Evolutionary conservation across 2,113 vertebrate species (phyloP).

Genomic region (Microcebus murinus): DNA sequence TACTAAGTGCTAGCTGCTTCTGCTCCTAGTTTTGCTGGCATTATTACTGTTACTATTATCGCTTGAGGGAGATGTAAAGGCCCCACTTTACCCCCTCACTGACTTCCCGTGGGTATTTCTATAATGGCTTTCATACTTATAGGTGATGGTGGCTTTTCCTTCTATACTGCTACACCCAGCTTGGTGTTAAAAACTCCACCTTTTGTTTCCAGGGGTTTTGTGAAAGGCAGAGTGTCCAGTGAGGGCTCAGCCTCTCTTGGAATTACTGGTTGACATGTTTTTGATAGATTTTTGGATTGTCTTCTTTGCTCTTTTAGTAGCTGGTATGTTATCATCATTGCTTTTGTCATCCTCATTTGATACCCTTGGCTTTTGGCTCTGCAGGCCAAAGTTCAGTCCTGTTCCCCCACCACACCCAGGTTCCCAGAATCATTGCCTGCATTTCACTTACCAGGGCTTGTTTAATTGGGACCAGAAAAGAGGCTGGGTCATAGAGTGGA

Average conservation of each 20-base stretch:
- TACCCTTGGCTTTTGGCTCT: background rate
- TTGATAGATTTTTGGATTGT: background rate
- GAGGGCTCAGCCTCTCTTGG: background rate
- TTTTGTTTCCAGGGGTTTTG: background rate
- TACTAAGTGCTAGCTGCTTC: background rate
- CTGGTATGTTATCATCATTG: background rate
- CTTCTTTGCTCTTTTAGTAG: background rate
- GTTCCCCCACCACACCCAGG: background rate
- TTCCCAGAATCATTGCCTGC: background rate
- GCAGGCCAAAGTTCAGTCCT: background rate
- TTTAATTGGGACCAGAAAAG: background rate
- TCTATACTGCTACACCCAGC: background rate
- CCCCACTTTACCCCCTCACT: background rate
- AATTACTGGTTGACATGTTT: background rate
- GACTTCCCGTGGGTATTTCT: background rate
- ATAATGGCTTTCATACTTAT: background rate
- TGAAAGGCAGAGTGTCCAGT: background rate
- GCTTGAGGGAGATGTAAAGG: background rate
- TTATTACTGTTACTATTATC: background rate
- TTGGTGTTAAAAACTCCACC: background rate
- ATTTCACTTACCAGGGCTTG: background rate
- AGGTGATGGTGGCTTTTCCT: background rate
- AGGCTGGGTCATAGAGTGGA: background rate
- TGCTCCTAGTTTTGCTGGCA: background rate
- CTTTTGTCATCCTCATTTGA: background rate